phyloP scores from a whole-genome alignment of 2,888 invertebrate genomes.

The Hirudinaria manillensis region DNA sequence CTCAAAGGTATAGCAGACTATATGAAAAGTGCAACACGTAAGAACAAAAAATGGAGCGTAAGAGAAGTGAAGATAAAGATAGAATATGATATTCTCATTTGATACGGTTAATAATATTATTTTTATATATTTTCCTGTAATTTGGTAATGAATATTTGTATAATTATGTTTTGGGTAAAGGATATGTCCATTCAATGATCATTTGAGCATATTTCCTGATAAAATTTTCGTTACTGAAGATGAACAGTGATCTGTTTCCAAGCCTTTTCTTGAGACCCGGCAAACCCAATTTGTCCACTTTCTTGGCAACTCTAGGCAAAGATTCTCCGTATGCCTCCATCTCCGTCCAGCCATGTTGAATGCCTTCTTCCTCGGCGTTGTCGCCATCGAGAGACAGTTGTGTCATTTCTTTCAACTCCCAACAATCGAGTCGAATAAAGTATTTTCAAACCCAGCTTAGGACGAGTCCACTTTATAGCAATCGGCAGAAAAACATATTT shows the following conservation, averaged over 20 bases:
- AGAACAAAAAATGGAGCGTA: no score
- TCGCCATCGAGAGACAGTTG: slow-evolving; percentile 28
- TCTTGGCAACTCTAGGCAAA: slow-evolving; percentile 33
- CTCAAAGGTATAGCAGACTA: no score
- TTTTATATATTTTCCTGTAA: no score
- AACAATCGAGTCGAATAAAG: background rate
- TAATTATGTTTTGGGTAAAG: no score
- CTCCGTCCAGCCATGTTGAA: background rate
- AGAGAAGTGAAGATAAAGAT: no score
- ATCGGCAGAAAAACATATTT: no score
- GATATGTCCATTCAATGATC: slow-evolving; percentile 99
- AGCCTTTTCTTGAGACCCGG: slow-evolving; percentile 36
- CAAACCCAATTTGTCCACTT: slow-evolving; percentile 49
- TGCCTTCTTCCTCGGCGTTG: slow-evolving; percentile 24
- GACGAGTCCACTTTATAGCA: no score
- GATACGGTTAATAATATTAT: no score
- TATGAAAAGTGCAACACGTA: no score
- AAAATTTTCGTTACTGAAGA: slow-evolving; percentile 94
- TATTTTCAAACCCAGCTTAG: no score
- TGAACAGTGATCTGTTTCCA: slow-evolving; percentile 73
- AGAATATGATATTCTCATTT: no score
- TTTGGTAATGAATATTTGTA: no score
- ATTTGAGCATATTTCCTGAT: slow-evolving; percentile 95
- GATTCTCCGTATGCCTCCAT: slow-evolving; percentile 18
- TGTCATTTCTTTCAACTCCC: slow-evolving; percentile 12